A percentile compares a stretch with the other conserved stretches of the same genome.
Evolutionary conservation across 2,797 vertebrate species (phyloP).

Genomic region (Coregonus suidteri): DNA sequence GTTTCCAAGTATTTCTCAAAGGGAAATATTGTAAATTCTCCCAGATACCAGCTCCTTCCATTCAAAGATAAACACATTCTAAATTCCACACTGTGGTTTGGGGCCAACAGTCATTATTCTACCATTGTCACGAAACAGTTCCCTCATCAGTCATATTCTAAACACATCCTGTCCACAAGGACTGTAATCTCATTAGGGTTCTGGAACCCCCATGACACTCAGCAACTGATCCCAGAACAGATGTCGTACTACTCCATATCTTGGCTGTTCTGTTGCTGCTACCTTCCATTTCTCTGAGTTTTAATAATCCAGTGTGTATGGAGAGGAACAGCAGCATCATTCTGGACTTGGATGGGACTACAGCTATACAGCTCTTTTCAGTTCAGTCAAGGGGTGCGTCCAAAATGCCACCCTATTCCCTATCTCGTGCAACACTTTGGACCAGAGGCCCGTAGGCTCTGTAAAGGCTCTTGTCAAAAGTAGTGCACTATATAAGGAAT

Average conservation of each 20-base stretch:
- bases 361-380: background rate
- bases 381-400: constrained; percentile 5
- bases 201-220: background rate
- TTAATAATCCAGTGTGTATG: constrained; percentile 7
- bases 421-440: background rate
- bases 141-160: background rate
- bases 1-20: background rate
- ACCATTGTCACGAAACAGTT: background rate
- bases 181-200: constrained; percentile 6
- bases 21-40: background rate
- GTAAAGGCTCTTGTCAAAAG: background rate
- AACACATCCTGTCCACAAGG: background rate
- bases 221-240: constrained; percentile 17
- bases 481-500: background rate
- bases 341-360: background rate
- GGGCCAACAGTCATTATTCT: background rate
- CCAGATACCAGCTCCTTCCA: background rate
- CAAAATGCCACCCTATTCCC: background rate
- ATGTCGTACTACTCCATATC: background rate
- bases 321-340: background rate
- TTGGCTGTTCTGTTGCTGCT: background rate
- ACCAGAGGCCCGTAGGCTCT: background rate
- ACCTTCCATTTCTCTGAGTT: background rate
- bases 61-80: background rate
- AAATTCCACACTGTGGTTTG: background rate